Evolutionary conservation across 2,797 vertebrate genomes (phyloP).

Genomic region (Chaetophractus vellerosus): DNA sequence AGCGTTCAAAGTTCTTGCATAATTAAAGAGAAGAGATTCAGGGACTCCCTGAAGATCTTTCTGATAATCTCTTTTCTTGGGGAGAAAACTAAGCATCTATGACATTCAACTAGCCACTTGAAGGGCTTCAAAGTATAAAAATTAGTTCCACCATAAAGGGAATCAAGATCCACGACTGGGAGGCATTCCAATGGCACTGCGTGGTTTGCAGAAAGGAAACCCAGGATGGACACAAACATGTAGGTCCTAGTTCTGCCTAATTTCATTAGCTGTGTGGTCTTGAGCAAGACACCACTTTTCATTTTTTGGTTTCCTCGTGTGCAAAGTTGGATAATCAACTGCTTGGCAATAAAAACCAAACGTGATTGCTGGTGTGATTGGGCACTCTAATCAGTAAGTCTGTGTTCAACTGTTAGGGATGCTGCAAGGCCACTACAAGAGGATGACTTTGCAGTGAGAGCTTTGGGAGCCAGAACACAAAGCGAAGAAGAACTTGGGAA

Average conservation of each 20-base stretch:
- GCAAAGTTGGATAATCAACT: not conserved
- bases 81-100: not conserved
- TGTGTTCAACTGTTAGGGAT: not conserved
- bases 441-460: not conserved
- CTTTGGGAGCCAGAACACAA: not conserved
- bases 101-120: not conserved
- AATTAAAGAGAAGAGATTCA: not conserved
- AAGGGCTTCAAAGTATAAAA: not conserved
- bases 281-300: not conserved
- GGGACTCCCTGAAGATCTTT: not conserved
- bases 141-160: too few relatives aligned
- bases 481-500: not conserved
- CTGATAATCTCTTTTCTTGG: not conserved
- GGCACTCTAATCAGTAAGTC: accelerated
- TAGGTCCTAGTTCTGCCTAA: not conserved
- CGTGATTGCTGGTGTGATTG: accelerated
- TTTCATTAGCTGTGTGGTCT: not conserved
- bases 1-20: not conserved
- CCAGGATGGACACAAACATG: accelerated
- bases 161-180: not conserved
- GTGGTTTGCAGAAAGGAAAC: not conserved
- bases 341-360: too few relatives aligned
- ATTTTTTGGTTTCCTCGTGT: not conserved
- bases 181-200: not conserved
- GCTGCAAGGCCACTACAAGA: not conserved